These are phyloP conservation scores for Onychorhynchus coronatus DNA, from an alignment of 2,113 vertebrate genomes.

Conservation along the genomic window DNA sequence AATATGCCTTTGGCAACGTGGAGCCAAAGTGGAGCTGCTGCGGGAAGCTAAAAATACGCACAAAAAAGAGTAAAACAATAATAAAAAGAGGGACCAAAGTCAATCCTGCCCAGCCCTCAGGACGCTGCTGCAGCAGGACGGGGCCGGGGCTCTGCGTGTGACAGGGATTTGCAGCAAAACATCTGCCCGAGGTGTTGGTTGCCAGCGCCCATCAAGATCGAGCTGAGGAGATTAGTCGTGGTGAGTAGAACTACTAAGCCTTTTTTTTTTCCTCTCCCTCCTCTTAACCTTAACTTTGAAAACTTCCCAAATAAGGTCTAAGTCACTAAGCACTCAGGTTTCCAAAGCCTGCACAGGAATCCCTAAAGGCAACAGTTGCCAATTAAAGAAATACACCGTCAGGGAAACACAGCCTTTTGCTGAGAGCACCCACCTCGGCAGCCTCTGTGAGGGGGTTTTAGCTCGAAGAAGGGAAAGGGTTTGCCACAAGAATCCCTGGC, in stretches of 20 bases:
- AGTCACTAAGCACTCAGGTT: neutral
- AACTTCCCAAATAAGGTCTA: constrained; percentile 19
- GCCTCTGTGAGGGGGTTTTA: neutral
- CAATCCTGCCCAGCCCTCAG: neutral
- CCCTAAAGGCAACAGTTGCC: neutral
- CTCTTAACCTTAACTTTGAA: neutral
- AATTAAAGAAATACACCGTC: neutral
- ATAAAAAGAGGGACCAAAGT: neutral
- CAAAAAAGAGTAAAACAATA: neutral
- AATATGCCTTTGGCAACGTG: constrained; percentile 70
- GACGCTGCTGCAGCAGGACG: neutral
- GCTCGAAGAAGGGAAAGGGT: neutral
- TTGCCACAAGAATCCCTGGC: neutral
- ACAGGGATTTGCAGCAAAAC: neutral
- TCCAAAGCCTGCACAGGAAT: neutral
- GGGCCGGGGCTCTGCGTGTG: neutral
- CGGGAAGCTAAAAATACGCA: neutral
- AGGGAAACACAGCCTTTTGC: neutral
- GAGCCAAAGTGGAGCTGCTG: constrained; percentile 36
- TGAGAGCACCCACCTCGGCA: neutral
- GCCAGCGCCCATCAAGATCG: neutral
- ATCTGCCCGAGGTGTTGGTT: neutral
- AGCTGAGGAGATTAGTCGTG: neutral
- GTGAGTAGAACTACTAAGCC: constrained; percentile 52
- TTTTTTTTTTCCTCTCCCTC: neutral